These are phyloP conservation scores for Cryptosula pallasiana DNA, from an alignment of 2,888 invertebrate genomes.

Conservation along the genomic window DNA sequence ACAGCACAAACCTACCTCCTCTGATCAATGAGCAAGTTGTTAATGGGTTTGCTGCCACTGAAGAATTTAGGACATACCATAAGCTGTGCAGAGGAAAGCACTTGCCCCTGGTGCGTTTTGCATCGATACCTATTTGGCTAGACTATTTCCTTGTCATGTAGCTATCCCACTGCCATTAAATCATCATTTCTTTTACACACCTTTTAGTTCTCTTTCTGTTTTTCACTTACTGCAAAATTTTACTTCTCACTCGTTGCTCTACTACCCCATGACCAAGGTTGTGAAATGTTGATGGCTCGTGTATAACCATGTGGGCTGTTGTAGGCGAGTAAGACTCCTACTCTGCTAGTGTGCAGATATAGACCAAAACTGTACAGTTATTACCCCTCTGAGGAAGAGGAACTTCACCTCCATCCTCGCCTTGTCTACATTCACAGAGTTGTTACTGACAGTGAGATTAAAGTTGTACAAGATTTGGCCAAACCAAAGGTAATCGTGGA, in stretches of 20 bases:
- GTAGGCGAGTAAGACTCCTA: not conserved
- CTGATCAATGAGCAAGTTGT: not conserved
- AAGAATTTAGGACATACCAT: not conserved
- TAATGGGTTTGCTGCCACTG: not conserved
- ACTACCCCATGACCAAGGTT: too few species aligned
- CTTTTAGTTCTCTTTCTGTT: too few species aligned
- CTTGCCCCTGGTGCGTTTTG: not conserved
- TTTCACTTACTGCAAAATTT: too few species aligned
- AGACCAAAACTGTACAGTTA: not conserved
- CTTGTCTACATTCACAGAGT: conserved; percentile 19
- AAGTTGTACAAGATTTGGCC: not conserved
- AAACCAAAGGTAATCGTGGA: conserved; percentile 9
- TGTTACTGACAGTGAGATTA: conserved; percentile 9
- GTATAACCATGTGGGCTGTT: not conserved
- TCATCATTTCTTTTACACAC: too few species aligned
- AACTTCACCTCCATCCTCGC: conserved; percentile 1
- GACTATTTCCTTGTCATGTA: not conserved
- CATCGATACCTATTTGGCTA: not conserved
- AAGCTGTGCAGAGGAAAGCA: conserved; percentile 20
- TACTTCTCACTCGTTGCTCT: too few species aligned
- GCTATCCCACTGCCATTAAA: too few species aligned
- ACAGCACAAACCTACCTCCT: not conserved
- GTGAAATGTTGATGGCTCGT: too few species aligned
- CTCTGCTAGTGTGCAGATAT: not conserved
- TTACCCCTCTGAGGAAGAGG: conserved; percentile 15